Evolutionary conservation across 2,888 invertebrate genomes (phyloP).

Genomic region (Apamea monoglypha): DNA sequence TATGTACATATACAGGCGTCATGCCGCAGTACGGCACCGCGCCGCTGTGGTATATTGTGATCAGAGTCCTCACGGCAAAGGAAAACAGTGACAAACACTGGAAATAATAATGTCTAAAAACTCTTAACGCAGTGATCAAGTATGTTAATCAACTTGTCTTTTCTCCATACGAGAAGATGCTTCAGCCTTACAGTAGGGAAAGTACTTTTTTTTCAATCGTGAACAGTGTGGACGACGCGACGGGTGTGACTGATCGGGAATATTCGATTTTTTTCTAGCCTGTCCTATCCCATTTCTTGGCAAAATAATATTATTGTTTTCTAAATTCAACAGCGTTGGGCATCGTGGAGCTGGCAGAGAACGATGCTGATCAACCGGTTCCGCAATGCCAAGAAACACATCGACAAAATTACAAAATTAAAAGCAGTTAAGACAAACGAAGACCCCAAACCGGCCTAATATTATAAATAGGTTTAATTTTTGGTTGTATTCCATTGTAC

Average conservation of each 20-base stretch:
- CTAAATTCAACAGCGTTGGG: conserved; percentile 77
- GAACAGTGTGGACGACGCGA: too few species aligned
- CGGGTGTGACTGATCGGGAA: too few species aligned
- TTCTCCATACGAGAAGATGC: background rate
- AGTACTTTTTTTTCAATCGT: background rate
- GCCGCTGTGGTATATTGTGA: background rate
- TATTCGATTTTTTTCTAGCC: background rate
- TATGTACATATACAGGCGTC: background rate
- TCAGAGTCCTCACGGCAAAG: background rate
- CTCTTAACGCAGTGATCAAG: background rate
- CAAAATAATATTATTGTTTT: background rate
- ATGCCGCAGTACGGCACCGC: background rate
- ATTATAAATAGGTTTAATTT: background rate
- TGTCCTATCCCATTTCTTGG: background rate
- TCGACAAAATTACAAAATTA: conserved; percentile 74
- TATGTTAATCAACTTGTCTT: background rate
- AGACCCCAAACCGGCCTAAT: conserved; percentile 60
- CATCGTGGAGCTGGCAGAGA: conserved; percentile 82
- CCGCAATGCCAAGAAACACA: conserved; percentile 78
- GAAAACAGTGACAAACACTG: background rate
- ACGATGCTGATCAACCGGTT: conserved; percentile 76
- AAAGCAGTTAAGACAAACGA: conserved; percentile 61
- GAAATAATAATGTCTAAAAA: background rate
- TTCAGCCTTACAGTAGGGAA: background rate
- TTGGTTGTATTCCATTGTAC: conserved; percentile 2